A percentile compares a stretch with the other conserved stretches of the same genome.
phyloP scores from a whole-genome alignment of 2,113 vertebrate species.

The Uria lomvia region DNA sequence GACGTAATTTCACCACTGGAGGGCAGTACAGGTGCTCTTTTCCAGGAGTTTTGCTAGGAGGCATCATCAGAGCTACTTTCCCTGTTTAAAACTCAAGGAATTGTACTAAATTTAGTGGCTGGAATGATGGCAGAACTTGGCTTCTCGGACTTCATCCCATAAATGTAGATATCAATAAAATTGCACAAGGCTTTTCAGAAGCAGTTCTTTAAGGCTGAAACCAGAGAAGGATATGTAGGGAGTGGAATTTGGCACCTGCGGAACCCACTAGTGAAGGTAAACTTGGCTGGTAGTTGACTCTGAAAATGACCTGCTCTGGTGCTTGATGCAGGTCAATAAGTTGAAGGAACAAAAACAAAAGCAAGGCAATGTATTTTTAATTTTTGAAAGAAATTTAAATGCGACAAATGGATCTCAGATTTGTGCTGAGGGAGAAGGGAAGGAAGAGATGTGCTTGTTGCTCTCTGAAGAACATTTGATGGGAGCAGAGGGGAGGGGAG shows the following conservation, averaged over 20 bases:
- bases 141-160: neutral
- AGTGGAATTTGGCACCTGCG: neutral
- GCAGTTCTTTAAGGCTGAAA: neutral
- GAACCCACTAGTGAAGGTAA: neutral
- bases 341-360: neutral
- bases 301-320: neutral
- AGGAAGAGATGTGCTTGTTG: neutral
- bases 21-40: slow-evolving; percentile 18
- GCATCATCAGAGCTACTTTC: neutral
- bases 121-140: neutral
- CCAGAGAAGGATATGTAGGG: neutral
- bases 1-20: neutral
- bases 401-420: neutral
- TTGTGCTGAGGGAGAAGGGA: neutral
- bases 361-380: neutral
- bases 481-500: neutral
- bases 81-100: neutral
- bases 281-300: neutral
- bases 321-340: neutral
- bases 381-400: neutral
- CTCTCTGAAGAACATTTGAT: neutral
- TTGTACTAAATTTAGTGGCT: neutral
- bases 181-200: neutral
- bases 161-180: rapidly evolving
- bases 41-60: neutral